Percentiles rank a stretch among this genome's conserved stretches.
Evolutionary conservation across 30 jellyfish, hydroid and myxozoan genomes (phyloP).

Genomic region (Nemopilema nomurai): DNA sequence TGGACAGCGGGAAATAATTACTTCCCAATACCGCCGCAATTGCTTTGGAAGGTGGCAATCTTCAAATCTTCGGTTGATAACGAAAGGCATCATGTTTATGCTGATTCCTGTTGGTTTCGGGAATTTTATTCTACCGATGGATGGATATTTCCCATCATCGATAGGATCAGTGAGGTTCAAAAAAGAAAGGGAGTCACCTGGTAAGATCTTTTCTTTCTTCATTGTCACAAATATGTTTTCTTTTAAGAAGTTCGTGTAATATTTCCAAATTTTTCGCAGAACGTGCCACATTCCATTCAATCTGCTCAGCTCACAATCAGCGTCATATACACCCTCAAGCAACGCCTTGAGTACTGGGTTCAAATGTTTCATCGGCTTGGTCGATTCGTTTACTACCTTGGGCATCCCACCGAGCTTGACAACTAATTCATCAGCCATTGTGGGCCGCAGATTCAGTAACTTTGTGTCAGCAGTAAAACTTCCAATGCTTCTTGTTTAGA

Average conservation of each 20-base stretch:
- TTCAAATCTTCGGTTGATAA: constrained; percentile 5
- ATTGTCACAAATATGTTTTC: neutral
- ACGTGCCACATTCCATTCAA: constrained; percentile 33
- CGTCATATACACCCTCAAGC: constrained; percentile 21
- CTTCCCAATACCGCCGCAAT: constrained; percentile 8
- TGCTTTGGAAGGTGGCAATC: constrained; percentile 34
- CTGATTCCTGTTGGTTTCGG: constrained; percentile 50
- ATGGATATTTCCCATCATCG: neutral
- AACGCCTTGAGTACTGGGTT: constrained; percentile 31
- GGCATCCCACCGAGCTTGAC: neutral
- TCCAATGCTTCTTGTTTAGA: no score
- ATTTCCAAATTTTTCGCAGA: constrained; percentile 9
- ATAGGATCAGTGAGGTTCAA: neutral
- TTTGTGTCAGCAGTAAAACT: no score
- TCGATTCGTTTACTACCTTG: neutral
- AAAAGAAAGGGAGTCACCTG: neutral
- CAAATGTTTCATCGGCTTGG: neutral
- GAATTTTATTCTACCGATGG: neutral
- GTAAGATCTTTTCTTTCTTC: neutral
- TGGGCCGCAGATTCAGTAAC: neutral
- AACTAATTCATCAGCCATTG: neutral
- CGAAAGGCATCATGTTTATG: constrained; percentile 78
- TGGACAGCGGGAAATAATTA: neutral
- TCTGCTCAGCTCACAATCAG: constrained; percentile 19
- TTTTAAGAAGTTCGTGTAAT: constrained; percentile 4